phyloP scores from a whole-genome alignment of 2,113 vertebrate species.

The Cyanoramphus novaezelandiae region DNA sequence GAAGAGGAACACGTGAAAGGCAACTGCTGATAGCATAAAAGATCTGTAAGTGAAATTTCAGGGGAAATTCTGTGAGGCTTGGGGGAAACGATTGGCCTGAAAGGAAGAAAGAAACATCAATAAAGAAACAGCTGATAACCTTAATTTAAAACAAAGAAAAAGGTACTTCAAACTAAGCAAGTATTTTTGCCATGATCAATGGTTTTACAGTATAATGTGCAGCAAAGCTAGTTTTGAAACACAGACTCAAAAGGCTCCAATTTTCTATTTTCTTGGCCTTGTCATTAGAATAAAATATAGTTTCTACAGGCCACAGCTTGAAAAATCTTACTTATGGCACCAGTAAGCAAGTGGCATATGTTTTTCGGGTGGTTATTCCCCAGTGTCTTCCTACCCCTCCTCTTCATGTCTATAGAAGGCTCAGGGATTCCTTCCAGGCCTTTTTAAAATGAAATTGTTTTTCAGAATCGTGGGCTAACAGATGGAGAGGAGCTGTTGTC shows the following conservation, averaged over 20 bases:
- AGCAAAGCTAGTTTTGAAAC: neutral
- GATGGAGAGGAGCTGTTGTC: neutral
- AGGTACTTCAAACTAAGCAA: neutral
- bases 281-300: neutral
- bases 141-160: neutral
- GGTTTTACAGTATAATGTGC: neutral
- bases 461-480: conserved; percentile 2
- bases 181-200: neutral
- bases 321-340: neutral
- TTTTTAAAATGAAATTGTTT: neutral
- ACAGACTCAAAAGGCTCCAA: neutral
- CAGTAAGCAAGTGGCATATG: neutral
- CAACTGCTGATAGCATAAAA: neutral
- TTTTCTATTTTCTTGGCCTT: neutral
- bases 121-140: neutral
- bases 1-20: fast-evolving
- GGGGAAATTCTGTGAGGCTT: neutral
- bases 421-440: neutral
- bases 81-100: neutral
- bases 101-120: neutral
- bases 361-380: neutral
- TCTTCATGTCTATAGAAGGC: neutral
- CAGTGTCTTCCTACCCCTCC: neutral
- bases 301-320: neutral
- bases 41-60: neutral